Evolutionary conservation across 2,888 invertebrate genomes (phyloP), one percentile per base, ranked within the genome.

Genomic region (Pseudococcus jackbeardsleyi): DNA sequence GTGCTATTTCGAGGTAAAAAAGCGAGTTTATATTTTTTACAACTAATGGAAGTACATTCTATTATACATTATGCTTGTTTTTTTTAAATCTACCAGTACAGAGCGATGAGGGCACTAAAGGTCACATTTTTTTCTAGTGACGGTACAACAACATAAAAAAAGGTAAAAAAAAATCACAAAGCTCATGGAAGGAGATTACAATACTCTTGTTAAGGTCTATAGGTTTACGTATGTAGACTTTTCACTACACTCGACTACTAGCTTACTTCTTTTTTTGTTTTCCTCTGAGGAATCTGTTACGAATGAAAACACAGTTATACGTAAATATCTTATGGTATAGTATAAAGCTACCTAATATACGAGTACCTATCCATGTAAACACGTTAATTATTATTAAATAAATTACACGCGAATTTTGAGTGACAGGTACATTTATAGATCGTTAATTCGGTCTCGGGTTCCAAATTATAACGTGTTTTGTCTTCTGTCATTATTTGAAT

Each of bases 201-300:
- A 64, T 33, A 33, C 26, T 33, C 26, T 1, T 33, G 3, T 33
- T 33, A 33, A 33, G 26, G 26, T 33, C 26, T 33, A 46, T 22
- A 79, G 6, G 50, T 82, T n/a, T 68, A 59, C 19, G 39, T 64
- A 42, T 77, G 86, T 46, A 50, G n/a, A 86, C 50, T 48, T 72
- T 77, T 48, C 68, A 79, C 48, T 88, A 46, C 68, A 79, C 39
- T 26, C 26, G 39, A 68, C 19, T 64, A 86, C 94, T 94, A 93
- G 95, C 97, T 97, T 97, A 97, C 97, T 96, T 97, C 96, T 96
- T 97, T 97, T 96, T 96, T 96, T 96, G 96, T 96, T 96, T 96
- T 97, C 96, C 96, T 96, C 48, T 82, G 88, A 26, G 88, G 88
- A 82, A 88, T 84, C 84, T 88, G 88, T 84, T 59, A 50, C 77